Base-by-base conservation (phyloP, 1,140 invertebrate species). In the Cotesia glomerata region DNA sequence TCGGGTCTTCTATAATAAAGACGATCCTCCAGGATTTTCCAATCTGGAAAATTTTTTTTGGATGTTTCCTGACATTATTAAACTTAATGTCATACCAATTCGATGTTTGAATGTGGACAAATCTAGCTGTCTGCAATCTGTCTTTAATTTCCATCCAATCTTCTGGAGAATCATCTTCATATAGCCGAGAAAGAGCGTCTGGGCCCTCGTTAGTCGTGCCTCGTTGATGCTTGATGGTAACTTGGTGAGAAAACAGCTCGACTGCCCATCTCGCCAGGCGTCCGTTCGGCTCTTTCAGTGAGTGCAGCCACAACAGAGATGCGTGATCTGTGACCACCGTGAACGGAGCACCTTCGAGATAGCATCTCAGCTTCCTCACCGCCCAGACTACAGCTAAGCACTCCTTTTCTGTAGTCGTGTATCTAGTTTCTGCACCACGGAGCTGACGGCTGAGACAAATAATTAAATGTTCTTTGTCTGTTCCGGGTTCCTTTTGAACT, bases 1-100 rank as follows among this genome's bases (percentile, higher is more conserved):
- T 63, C 39, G 4, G 71, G 65, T 8, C 75, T 65, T 36, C 26
- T 75, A 74, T 5, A 76, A 16, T 61, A 75, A 49, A 39, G 39
- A 18, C 56, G 75, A 32, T 5, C 69, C 34, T 67, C 65, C 71
- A 11, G 36, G 67, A 64, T 74, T 13, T 11, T 68, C 74, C 54
- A 70, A 56, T 70, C 45, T n/a, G 34, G 18, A 11, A 69, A 75
- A 14, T n/a, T n/a, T 32, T 54, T 2, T 76, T 63, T 18, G 75
- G 77, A 16, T 13, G 51, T 26, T 69, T 18, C 54, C 54, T n/a
- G 3, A 69, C 69, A 13, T 18, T 18, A 2, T 18, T 18, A 2
- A 69, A 52, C 5, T 63, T 18, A 18, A 18, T 18, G 18, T 18
- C 18, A 2, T 18, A 18, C 18, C 18, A 18, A 2, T 18, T 18